Base-by-base conservation (phyloP, 1,140 invertebrate species). In the Cheumatopsyche charites region DNA sequence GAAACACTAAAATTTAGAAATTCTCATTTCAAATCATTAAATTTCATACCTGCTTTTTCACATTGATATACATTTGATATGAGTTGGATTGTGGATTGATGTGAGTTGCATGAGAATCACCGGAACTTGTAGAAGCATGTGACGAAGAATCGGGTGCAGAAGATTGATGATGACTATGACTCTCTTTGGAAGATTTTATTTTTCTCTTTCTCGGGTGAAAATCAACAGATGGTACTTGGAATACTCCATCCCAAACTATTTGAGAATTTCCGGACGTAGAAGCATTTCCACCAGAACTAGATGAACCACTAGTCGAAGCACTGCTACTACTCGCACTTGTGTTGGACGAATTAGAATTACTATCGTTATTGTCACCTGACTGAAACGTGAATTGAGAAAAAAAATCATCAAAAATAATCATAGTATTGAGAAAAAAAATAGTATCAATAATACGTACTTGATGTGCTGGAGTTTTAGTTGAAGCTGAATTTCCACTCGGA, bases 1-100 rank as follows among this genome's bases (percentile, higher is more conserved):
- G 13, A 62, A 5, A 21, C 5, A n/a, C n/a, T n/a, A n/a, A n/a
- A n/a, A n/a, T n/a, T n/a, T n/a, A n/a, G n/a, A n/a, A n/a, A n/a
- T n/a, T n/a, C n/a, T n/a, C n/a, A n/a, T n/a, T n/a, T n/a, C n/a
- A n/a, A n/a, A n/a, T n/a, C n/a, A n/a, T n/a, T n/a, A n/a, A n/a
- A n/a, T n/a, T n/a, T n/a, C n/a, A 36, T 81, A 94, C 93, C 88
- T 97, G 95, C 84, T 95, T 94, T 55, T 95, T 87, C 72, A 98
- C 96, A 79, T 94, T 94, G 17, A 97, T 85, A 79, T 91, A 98
- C 83, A 96, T 88, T 83, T 98, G 94, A 84, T 95, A 97, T 76
- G 93, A 94, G 82, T 96, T 96, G 1, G 90, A 90, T 29, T 95
- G 88, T 9, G 94, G 88, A 84, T 94, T 87, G 82, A 92, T 88